Evolutionary conservation across 37 sponge, comb jelly and placozoan species (phyloP).

Genomic region (Geodia barretti): DNA sequence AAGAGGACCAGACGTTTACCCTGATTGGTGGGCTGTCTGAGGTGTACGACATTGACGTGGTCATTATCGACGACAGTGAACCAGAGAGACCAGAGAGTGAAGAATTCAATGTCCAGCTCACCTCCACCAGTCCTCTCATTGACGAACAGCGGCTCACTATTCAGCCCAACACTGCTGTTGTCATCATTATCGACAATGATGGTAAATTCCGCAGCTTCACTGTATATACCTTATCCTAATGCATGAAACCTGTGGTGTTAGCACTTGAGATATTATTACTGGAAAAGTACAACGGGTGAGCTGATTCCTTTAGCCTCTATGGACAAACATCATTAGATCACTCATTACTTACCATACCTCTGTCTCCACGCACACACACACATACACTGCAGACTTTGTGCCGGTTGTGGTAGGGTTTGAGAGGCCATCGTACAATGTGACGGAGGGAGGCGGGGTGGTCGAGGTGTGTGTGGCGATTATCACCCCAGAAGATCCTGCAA

Average conservation of each 20-base stretch:
- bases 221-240: too few species aligned
- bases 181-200: background rate
- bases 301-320: too few species aligned
- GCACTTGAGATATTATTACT: too few species aligned
- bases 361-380: too few species aligned
- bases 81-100: background rate
- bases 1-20: background rate
- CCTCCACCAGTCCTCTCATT: background rate
- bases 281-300: too few species aligned
- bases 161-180: background rate
- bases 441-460: slow-evolving; percentile 7
- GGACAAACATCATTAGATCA: too few species aligned
- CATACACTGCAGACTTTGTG: background rate
- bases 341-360: too few species aligned
- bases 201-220: too few species aligned
- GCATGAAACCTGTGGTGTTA: too few species aligned
- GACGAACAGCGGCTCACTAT: background rate
- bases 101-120: background rate
- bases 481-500: background rate
- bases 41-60: background rate
- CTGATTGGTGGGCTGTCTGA: background rate
- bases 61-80: background rate
- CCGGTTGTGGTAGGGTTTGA: background rate
- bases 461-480: slow-evolving; percentile 8
- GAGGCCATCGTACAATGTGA: background rate